phyloP scores from a whole-genome alignment of 2,797 vertebrate genomes.

The Nyctibius grandis region DNA sequence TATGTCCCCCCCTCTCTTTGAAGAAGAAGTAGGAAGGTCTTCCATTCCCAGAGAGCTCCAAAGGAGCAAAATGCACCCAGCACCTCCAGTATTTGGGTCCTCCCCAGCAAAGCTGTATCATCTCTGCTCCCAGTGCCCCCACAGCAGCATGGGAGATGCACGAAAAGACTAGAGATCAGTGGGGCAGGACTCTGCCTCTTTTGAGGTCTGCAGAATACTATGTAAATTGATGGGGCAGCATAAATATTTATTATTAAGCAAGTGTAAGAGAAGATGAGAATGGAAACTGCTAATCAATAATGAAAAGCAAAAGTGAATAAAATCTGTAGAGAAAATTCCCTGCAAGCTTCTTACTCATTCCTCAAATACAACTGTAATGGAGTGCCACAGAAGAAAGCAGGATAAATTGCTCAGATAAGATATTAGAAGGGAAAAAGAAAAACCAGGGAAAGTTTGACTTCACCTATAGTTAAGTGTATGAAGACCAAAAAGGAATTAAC shows the following conservation, averaged over 20 bases:
- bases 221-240: background rate
- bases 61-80: background rate
- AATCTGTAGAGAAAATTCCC: background rate
- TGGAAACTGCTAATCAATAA: background rate
- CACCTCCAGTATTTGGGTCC: background rate
- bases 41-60: background rate
- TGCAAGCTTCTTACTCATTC: background rate
- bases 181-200: background rate
- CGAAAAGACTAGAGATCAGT: background rate
- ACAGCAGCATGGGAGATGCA: background rate
- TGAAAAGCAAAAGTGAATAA: background rate
- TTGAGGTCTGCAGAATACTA: background rate
- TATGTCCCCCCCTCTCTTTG: background rate
- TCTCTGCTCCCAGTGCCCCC: background rate
- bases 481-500: background rate
- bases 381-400: background rate
- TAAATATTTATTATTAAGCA: slow-evolving; percentile 3
- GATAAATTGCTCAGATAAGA: background rate
- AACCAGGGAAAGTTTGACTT: background rate
- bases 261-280: background rate
- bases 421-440: background rate
- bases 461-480: background rate
- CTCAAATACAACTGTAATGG: background rate
- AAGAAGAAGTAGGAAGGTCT: background rate
- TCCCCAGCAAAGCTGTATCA: background rate